These are phyloP conservation scores for Myiagra hebetior DNA, from an alignment of 2,113 vertebrate species.

Conservation along the genomic window DNA sequence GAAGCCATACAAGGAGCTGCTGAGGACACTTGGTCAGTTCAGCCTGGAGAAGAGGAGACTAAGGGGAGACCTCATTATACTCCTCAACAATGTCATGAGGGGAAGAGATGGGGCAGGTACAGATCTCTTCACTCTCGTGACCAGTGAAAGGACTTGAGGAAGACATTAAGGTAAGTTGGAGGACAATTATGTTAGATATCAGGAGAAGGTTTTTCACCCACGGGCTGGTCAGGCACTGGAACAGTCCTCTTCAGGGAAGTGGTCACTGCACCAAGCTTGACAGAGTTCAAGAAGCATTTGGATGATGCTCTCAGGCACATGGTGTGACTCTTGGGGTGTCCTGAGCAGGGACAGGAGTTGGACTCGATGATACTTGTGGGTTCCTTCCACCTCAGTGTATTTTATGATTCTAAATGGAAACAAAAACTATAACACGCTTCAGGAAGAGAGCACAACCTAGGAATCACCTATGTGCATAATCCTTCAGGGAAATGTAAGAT, in stretches of 20 bases:
- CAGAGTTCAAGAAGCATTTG: background rate
- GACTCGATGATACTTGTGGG: rapidly evolving
- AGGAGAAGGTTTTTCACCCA: background rate
- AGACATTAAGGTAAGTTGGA: background rate
- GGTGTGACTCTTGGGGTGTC: background rate
- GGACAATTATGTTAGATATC: background rate
- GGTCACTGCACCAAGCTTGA: background rate
- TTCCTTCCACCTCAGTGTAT: background rate
- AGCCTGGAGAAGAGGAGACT: background rate
- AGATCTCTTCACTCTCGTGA: background rate
- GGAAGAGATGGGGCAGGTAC: background rate
- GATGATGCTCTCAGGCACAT: background rate
- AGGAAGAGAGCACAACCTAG: background rate
- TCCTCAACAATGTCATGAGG: rapidly evolving
- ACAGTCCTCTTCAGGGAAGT: background rate
- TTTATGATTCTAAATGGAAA: background rate
- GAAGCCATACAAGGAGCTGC: background rate
- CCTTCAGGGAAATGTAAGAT: background rate
- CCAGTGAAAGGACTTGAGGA: background rate
- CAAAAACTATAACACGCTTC: background rate
- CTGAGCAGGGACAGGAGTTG: background rate
- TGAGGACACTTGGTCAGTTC: background rate
- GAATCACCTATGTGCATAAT: background rate
- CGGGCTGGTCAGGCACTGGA: background rate
- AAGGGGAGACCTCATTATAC: background rate